These are phyloP conservation scores for Hystrix cristata DNA, from an alignment of 2,113 vertebrate species.

Conservation along the genomic window DNA sequence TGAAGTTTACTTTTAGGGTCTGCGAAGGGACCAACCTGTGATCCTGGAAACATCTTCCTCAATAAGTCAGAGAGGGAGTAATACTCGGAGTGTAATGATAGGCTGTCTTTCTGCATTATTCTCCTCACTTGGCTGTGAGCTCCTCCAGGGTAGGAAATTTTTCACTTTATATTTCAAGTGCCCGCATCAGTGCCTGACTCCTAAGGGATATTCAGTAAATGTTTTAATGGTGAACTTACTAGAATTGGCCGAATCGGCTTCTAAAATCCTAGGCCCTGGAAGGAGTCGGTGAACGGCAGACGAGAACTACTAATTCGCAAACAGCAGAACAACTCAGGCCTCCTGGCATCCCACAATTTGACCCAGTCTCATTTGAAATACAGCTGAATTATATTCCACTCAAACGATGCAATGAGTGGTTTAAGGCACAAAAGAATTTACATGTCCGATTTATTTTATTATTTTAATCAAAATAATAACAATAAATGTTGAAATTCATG, in stretches of 20 bases:
- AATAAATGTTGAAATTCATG: not conserved
- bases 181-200: not conserved
- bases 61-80: not conserved
- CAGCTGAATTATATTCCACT: not conserved
- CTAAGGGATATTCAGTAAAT: constrained; percentile 9
- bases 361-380: not conserved
- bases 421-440: constrained; percentile 19
- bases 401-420: not conserved
- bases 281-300: not conserved
- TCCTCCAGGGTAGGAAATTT: not conserved
- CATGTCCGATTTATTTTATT: constrained; percentile 44
- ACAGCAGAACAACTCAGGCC: not conserved
- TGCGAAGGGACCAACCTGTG: not conserved
- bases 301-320: not conserved
- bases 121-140: not conserved
- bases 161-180: not conserved
- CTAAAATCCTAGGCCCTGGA: constrained; percentile 1
- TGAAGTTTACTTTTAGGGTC: not conserved
- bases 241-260: not conserved
- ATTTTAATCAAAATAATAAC: constrained; percentile 20
- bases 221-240: constrained; percentile 14
- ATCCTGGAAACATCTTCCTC: not conserved
- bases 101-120: not conserved
- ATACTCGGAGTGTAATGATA: not conserved
- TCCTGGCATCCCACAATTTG: not conserved